Percentiles rank a stretch among this genome's conserved stretches.
Conservation (phyloP, 2,888 invertebrate genomes). For the Drosophila tanythrix region DNA sequence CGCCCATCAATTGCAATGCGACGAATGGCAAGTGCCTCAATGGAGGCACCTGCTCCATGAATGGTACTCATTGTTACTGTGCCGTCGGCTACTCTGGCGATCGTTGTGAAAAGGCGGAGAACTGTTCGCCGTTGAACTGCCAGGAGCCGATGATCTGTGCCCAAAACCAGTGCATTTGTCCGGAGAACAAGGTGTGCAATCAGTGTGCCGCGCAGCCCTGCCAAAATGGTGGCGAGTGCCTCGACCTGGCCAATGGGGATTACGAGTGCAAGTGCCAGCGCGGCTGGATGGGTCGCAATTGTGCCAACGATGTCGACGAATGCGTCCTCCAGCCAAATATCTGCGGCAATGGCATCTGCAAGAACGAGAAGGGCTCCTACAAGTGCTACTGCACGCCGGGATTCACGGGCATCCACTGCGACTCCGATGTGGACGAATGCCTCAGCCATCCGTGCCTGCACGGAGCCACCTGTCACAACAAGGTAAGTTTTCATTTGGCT, state of each 20-base stretch:
- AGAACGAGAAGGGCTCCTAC: conserved; percentile 91
- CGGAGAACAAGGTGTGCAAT: conserved; percentile 85
- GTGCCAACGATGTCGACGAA: conserved; percentile 91
- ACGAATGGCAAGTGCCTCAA: conserved; percentile 83
- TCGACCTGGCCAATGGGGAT: conserved; percentile 86
- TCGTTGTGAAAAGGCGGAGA: conserved; percentile 83
- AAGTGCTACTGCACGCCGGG: conserved; percentile 95
- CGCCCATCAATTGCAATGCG: conserved; percentile 74
- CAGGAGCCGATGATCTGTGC: conserved; percentile 84
- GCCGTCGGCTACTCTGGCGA: conserved; percentile 83
- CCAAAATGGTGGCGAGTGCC: conserved; percentile 88
- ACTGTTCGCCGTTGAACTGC: conserved; percentile 81
- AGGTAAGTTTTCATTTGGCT: conserved; percentile 82
- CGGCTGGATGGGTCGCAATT: conserved; percentile 87
- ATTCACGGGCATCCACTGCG: conserved; percentile 93
- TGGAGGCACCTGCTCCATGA: conserved; percentile 84
- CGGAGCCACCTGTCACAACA: conserved; percentile 92
- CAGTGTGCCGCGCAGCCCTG: conserved; percentile 88
- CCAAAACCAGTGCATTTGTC: conserved; percentile 84
- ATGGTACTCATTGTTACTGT: conserved; percentile 84
- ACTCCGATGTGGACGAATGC: conserved; percentile 95
- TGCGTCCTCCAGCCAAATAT: conserved; percentile 86
- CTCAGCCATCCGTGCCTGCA: conserved; percentile 93
- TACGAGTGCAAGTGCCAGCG: conserved; percentile 87
- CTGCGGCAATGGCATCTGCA: conserved; percentile 93